These are phyloP conservation scores for Acanthosepion lycidas DNA, from an alignment of 2,888 invertebrate species.

Conservation along the genomic window DNA sequence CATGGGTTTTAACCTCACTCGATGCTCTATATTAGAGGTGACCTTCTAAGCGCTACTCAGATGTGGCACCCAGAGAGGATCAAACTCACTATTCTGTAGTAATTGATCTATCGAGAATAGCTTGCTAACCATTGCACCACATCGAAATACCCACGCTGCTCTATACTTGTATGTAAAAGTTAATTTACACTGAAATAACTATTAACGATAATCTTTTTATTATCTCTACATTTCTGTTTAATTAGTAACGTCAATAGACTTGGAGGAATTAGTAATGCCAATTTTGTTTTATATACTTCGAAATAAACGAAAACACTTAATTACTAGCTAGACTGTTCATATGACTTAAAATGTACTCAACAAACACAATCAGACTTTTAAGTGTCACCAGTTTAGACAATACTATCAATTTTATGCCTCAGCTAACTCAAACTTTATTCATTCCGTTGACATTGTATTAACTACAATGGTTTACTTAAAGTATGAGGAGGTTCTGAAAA, in stretches of 20 bases:
- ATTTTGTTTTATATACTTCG: not conserved
- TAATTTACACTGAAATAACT: no score
- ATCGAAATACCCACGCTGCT: no score
- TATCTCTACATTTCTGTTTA: not conserved
- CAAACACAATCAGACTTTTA: not conserved
- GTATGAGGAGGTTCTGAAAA: no score
- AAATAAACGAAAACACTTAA: not conserved
- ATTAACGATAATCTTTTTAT: not conserved
- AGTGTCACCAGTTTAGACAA: not conserved
- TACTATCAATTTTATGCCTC: not conserved
- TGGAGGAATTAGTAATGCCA: not conserved
- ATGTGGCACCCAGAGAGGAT: no score
- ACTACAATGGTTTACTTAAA: no score
- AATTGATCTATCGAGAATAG: no score
- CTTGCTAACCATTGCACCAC: no score
- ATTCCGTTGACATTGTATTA: not conserved
- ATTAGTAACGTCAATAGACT: not conserved
- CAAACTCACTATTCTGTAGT: no score
- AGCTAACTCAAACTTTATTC: not conserved
- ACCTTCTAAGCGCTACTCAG: no score
- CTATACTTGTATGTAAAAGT: no score
- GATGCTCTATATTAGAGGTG: no score
- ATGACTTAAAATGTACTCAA: not conserved
- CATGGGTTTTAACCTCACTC: no score
- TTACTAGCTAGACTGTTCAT: not conserved